These are phyloP conservation scores for Corythaixoides concolor DNA, from an alignment of 2,113 vertebrate genomes.

Conservation along the genomic window DNA sequence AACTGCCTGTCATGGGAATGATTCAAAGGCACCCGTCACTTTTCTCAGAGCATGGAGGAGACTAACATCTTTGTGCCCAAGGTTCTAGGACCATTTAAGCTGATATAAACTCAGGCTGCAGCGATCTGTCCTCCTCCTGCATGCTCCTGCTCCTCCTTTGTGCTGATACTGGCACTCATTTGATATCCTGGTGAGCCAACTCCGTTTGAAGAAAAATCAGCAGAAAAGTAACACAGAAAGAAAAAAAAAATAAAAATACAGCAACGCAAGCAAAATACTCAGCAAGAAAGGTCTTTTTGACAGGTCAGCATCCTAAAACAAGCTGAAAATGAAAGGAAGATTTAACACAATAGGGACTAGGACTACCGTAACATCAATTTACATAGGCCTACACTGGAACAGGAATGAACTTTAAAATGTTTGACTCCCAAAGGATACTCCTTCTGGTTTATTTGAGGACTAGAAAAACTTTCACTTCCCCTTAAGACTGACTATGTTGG, in stretches of 20 bases:
- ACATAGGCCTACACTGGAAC: not conserved
- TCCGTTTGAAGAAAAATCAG: not conserved
- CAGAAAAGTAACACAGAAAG: not conserved
- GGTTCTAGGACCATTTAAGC: not conserved
- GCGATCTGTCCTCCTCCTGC: not conserved
- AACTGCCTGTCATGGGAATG: not conserved
- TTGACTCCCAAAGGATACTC: not conserved
- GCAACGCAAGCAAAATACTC: not conserved
- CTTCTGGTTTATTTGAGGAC: not conserved
- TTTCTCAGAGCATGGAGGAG: fast-evolving
- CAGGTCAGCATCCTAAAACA: not conserved
- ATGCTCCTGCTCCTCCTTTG: not conserved
- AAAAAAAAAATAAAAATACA: not conserved
- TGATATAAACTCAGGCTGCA: not conserved
- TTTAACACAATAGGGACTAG: not conserved
- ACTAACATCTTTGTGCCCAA: not conserved
- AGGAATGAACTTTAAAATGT: not conserved
- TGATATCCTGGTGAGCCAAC: not conserved
- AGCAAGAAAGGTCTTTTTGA: not conserved
- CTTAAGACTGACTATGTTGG: not conserved
- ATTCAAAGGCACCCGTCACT: not conserved
- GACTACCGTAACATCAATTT: not conserved
- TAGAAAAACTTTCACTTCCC: not conserved
- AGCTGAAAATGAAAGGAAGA: not conserved
- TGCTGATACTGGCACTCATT: not conserved